Base-by-base conservation (phyloP, 35 echinoderm and acorn worm species). In the Holothuria glaberrima region DNA sequence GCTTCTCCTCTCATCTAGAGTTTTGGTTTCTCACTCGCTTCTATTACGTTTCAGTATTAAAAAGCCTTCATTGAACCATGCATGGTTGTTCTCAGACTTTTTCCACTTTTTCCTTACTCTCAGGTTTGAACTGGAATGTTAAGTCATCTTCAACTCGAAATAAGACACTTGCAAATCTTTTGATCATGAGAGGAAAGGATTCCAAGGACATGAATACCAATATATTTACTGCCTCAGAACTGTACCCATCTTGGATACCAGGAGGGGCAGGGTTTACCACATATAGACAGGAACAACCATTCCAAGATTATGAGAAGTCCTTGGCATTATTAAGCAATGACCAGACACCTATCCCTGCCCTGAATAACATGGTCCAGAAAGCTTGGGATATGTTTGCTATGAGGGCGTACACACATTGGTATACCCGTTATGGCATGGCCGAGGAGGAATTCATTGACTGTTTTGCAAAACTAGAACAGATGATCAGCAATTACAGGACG, bases 391-490 rank as follows among this genome's bases (percentile, higher is more conserved):
- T 99, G 97, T 99, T 98, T 93, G 97, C 93, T 58, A 93, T 94
- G 91, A 80, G 97, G 88, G 97, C 97, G 0, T 99, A 99, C 80
- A 93, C 94, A 0, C 97, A 99, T 62, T 94, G 93, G 97, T 99
- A 99, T 76, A 91, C 91, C 12, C 58, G 97, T 24, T 92, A 99
- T 68, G 97, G 97, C 21, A 89, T 99, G 93, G 58, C 73, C 2
- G 97, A 99, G 61, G 97, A 99, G 38, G 94, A 99, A 31, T 99
- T 99, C 67, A 94, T 99, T 28, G 97, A 99, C 83, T 91, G 93
- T 54, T 99, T 99, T 95, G 97, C 97, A 20, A 88, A 82, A 57
- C 80, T 99, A 66, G 91, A 95, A 75, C 97, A 99, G 62, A 88
- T 91, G 21, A 67, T 97, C 24, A 66, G 67, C 12, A 94, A 94